Evolutionary conservation across 1,140 invertebrate genomes (phyloP), one percentile per base, ranked within the genome.

Genomic region (Drosophila azteca): DNA sequence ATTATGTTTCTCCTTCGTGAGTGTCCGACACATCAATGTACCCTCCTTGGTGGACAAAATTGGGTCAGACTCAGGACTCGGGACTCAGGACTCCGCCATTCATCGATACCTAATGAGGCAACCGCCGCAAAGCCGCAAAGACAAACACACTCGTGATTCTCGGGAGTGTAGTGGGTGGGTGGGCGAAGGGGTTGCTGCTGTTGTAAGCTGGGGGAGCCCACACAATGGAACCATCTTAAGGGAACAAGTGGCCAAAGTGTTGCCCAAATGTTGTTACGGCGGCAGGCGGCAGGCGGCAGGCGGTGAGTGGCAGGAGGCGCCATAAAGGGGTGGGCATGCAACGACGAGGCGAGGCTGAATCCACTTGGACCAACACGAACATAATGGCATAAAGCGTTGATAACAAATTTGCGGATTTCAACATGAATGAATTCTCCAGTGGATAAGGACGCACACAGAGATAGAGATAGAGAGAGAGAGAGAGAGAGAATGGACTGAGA

Each of bases 351-450:
- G 41, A 48, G 31, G 22, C 29, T 15, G 61, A 66, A 52, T 81
- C 67, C 63, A 57, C 55, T 55, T 44, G 29, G 44, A 76, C 59
- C 80, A 72, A 62, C 77, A 77, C 66, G 68, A 90, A 84, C 88
- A 90, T 90, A 89, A 89, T 89, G 84, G 77, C 85, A 89, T 89
- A 87, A 90, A 90, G 87, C 87, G 87, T 88, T 87, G 83, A 90
- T 90, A 90, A 90, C 81, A 90, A 90, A 90, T 90, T 90, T 85
- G 87, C 78, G 78, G 87, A 90, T 90, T 90, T 90, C 87, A 90
- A 90, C 87, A 87, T 90, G 87, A 90, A 85, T 90, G 87, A 90
- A 90, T 90, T 72, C 87, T 90, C 87, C 57, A 80, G 81, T 79
- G 78, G 60, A 73, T 68, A 58, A 65, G 31, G 55, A 44, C 52